Base-by-base conservation (phyloP, 1,140 invertebrate species). In the Amyelois transitella region DNA sequence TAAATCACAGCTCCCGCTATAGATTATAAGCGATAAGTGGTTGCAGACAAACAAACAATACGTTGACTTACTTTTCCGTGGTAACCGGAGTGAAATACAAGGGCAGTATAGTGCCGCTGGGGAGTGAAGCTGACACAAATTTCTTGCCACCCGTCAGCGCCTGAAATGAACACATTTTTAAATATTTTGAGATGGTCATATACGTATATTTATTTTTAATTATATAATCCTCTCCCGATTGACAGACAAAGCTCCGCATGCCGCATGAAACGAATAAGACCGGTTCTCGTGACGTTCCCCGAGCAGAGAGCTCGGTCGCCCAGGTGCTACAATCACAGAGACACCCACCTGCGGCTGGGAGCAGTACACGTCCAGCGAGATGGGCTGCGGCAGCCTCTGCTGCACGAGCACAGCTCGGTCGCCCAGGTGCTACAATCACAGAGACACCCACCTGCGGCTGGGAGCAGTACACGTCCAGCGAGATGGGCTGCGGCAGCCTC, bases 371-470 rank as follows among this genome's bases (percentile, higher is more conserved):
- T 98, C 96, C 21, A 98, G 72, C 17, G 85, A 89, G 22, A 98
- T 88, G 43, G 92, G 78, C 54, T 90, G 92, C 17, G 91, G 77
- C 10, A 99, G 78, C 75, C 98, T 97, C 72, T 95, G 94, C 60
- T 91, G 90, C 1, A 98, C 75, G 10, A 95, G 81, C 17, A 98
- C 76, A 2, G 94, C 92, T 69, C 95, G 88, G 38, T 95, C 94
- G 19, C 91, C 92, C 18, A 98, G 84, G 84, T 94, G 94, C 56
- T 99, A 97, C n/a, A 99, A n/a, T n/a, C n/a, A n/a, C n/a, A n/a
- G n/a, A n/a, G n/a, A n/a, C n/a, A n/a, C n/a, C n/a, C 57, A 88
- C 86, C 72, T 79, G 75, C n/a, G 74, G 51, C 72, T 92, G 91
- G 61, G 89, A 91, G 57, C 88, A 86, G 84, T 96, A 97, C 14